Conservation (phyloP, 2,797 vertebrate genomes). For the Pempheris klunzingeri region DNA sequence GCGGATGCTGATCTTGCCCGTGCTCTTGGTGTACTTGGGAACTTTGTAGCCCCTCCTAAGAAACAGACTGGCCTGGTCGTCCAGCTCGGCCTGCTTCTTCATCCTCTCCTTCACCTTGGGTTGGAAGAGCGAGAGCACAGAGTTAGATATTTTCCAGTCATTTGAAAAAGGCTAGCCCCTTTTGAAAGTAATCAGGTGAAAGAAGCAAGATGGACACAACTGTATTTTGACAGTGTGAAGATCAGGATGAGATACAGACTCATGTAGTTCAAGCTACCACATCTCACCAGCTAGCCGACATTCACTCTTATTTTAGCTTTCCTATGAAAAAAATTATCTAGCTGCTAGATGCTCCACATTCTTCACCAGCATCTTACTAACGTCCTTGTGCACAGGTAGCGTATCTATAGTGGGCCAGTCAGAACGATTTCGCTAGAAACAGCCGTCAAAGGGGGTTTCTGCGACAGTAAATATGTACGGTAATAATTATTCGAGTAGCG, state of each 20-base stretch:
- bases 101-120: slow-evolving; percentile 85
- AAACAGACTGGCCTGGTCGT: slow-evolving; percentile 78
- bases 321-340: neutral
- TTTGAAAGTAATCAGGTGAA: neutral
- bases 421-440: neutral
- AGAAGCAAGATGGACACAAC: neutral
- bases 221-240: neutral
- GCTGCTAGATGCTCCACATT: neutral
- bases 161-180: neutral
- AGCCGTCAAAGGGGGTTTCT: accelerated
- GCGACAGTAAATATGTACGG: neutral
- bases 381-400: too few species aligned
- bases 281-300: neutral
- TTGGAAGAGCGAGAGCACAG: slow-evolving; percentile 3
- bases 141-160: neutral
- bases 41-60: slow-evolving; percentile 88
- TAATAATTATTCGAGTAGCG: neutral
- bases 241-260: neutral
- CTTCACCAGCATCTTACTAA: neutral
- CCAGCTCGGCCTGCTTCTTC: slow-evolving; percentile 81
- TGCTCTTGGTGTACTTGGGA: slow-evolving; percentile 85
- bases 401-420: too few species aligned
- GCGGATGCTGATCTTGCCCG: slow-evolving; percentile 89
- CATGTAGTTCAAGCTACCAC: neutral
- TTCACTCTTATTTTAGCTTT: neutral